phyloP scores from a whole-genome alignment of 2,888 invertebrate species.

The Parascotia fuliginaria region DNA sequence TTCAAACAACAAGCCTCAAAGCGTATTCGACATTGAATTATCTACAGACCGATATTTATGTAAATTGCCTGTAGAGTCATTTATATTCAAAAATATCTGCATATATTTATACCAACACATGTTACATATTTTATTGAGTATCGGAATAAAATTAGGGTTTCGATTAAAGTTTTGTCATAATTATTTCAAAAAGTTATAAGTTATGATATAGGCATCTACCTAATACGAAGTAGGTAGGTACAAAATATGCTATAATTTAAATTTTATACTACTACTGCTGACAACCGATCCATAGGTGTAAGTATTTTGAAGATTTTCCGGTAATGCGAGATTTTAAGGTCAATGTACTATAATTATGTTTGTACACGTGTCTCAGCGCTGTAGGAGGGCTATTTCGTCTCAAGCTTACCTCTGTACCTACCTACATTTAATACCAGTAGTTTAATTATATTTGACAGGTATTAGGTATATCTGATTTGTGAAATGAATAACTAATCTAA shows the following conservation, averaged over 20 bases:
- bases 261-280: slow-evolving; percentile 25
- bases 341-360: slow-evolving; percentile 45
- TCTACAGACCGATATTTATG: slow-evolving; percentile 48
- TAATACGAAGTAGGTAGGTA: slow-evolving; percentile 22
- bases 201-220: slow-evolving; percentile 31
- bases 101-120: slow-evolving; percentile 43
- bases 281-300: slow-evolving; percentile 25
- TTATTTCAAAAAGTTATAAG: slow-evolving; percentile 39
- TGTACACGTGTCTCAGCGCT: slow-evolving; percentile 22
- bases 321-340: slow-evolving; percentile 39
- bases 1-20: slow-evolving; percentile 39
- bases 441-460: too few species aligned
- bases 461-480: too few species aligned
- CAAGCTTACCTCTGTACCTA: neutral
- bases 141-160: slow-evolving; percentile 32
- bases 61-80: slow-evolving; percentile 44
- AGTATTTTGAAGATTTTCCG: slow-evolving; percentile 23
- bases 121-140: slow-evolving; percentile 39
- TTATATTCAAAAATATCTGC: slow-evolving; percentile 50
- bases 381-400: neutral
- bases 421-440: too few species aligned
- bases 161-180: slow-evolving; percentile 42
- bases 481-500: too few species aligned
- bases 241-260: slow-evolving; percentile 31
- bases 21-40: slow-evolving; percentile 46